A percentile compares a stretch with the other conserved stretches of the same genome.
phyloP scores from a whole-genome alignment of 1,140 invertebrate species.

The Diorhabda sublineata region DNA sequence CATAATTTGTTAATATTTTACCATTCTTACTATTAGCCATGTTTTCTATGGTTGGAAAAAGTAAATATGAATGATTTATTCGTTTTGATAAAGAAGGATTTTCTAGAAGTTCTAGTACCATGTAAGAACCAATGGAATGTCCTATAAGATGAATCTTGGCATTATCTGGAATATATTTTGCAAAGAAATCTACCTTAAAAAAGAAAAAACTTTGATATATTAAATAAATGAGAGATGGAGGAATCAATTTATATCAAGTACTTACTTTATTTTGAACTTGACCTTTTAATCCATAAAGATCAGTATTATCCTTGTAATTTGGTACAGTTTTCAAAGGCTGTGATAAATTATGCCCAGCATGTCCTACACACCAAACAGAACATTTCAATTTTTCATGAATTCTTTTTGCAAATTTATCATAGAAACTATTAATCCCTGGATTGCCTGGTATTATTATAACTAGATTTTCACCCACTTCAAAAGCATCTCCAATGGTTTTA shows the following conservation, averaged over 20 bases:
- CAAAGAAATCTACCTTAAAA: constrained; percentile 63
- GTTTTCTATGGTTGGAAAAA: constrained; percentile 80
- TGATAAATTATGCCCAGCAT: constrained; percentile 66
- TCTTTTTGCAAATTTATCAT: constrained; percentile 62
- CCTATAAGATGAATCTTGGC: constrained; percentile 70
- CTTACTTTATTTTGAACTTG: constrained; percentile 75
- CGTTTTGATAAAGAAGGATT: constrained; percentile 49
- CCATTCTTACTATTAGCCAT: constrained; percentile 72
- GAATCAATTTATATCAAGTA: constrained; percentile 19
- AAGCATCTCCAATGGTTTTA: constrained; percentile 59
- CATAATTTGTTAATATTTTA: constrained; percentile 53
- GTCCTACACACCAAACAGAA: constrained; percentile 71
- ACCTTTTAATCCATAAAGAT: constrained; percentile 68
- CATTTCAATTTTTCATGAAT: constrained; percentile 55
- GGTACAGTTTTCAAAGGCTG: constrained; percentile 46
- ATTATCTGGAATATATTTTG: constrained; percentile 63
- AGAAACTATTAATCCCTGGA: constrained; percentile 65
- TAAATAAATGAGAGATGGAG: constrained; percentile 20
- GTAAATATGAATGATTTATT: constrained; percentile 59
- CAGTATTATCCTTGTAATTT: constrained; percentile 49
- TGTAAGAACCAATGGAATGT: constrained; percentile 82
- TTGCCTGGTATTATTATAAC: constrained; percentile 64
- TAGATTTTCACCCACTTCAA: constrained; percentile 49
- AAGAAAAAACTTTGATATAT: constrained; percentile 18
- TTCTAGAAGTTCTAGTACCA: constrained; percentile 70